Evolutionary conservation across 2,888 invertebrate genomes (phyloP), one percentile per base, ranked within the genome.

Genomic region (Gastracanthus pulcherrimus): DNA sequence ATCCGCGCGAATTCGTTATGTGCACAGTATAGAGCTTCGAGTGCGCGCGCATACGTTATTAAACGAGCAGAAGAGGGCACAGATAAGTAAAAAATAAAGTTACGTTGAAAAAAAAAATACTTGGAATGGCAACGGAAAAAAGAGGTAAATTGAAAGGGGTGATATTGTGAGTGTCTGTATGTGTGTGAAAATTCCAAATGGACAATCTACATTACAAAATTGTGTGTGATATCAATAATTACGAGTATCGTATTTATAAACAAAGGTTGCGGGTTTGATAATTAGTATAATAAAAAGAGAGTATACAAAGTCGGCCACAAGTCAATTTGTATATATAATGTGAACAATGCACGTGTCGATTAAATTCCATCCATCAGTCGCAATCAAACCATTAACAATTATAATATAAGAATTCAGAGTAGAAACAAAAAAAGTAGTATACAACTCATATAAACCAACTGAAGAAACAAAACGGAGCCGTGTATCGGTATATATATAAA

Each of bases 311-410:
- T 76, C 38, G 51, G 51, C 23, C 31, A 26, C 62, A 71, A 62
- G 64, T 41, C 29, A 38, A 71, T 78, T 55, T 34, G 64, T 72
- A 6, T 26, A 23, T 48, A 69, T 34, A 48, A 29, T 31, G 36
- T 81, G 34, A 36, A 76, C 48, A 58, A 76, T 76, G 87, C 86
- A 87, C 86, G 86, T 86, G 86, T 62, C 13, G 31, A 34, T 34
- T 4, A 19, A 86, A 87, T 86, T 88, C 87, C 87, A 90, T 88
- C 87, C 87, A 89, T 88, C 87, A 86, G 85, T 87, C 88, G 62
- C 62, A 83, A 84, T 87, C 82, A 85, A 86, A 85, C 85, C 76
- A 84, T 83, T 81, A 81, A 82, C 71, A 69, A 67, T 72, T 69
- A 76, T 26, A 45, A n/a, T 29, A 76, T 36, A 5, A 45, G n/a